Conservation (phyloP, 2,113 vertebrate genomes). For the Myiozetetes cayanensis region DNA sequence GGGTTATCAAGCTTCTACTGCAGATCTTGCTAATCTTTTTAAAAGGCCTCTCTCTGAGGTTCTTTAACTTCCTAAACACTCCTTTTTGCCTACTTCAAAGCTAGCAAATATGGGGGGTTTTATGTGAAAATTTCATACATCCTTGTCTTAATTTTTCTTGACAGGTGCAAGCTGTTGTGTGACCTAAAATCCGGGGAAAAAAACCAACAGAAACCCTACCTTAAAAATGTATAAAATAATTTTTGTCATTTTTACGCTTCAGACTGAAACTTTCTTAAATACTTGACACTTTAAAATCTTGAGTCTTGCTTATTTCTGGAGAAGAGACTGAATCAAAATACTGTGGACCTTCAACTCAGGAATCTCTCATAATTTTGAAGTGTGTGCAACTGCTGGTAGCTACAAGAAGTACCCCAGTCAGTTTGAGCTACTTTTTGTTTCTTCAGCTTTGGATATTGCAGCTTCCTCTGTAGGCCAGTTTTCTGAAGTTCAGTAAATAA, state of each 20-base stretch:
- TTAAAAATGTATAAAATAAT: not conserved
- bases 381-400: not conserved
- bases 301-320: not conserved
- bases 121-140: not conserved
- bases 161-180: not conserved
- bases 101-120: not conserved
- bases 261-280: not conserved
- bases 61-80: not conserved
- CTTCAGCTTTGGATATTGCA: not conserved
- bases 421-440: not conserved
- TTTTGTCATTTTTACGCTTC: not conserved
- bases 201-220: fast-evolving
- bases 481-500: not conserved
- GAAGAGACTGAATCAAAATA: not conserved
- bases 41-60: not conserved
- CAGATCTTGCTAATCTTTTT: not conserved
- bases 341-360: not conserved
- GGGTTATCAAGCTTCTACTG: not conserved
- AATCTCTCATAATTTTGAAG: not conserved
- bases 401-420: not conserved
- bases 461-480: not conserved
- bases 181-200: not conserved
- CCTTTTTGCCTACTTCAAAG: not conserved
- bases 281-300: not conserved
- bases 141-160: not conserved